Evolutionary conservation across 2,113 vertebrate genomes (phyloP).

Genomic region (Osmerus eperlanus): DNA sequence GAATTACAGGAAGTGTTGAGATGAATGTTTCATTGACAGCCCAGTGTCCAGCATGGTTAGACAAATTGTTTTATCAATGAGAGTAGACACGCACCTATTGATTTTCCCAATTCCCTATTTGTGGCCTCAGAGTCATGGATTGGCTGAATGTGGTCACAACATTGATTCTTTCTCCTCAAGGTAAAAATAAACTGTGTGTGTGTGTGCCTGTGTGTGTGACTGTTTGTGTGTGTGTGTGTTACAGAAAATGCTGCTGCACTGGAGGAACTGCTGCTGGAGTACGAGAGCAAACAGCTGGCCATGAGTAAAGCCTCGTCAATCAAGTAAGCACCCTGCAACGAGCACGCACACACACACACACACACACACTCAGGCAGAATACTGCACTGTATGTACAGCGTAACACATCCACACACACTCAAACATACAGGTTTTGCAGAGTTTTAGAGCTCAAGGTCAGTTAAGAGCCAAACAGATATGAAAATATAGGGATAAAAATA

Average conservation of each 20-base stretch:
- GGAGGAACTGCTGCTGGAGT: slow-evolving; percentile 91
- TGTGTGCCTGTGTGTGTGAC: neutral
- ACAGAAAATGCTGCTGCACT: slow-evolving; percentile 90
- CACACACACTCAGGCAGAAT: slow-evolving; percentile 10
- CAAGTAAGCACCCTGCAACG: slow-evolving; percentile 71
- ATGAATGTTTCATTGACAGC: too few species aligned
- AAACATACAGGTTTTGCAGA: slow-evolving; percentile 10
- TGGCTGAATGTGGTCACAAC: too few species aligned
- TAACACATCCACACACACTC: slow-evolving; percentile 2
- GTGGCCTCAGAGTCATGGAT: too few species aligned
- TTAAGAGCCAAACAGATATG: neutral
- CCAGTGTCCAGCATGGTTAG: neutral
- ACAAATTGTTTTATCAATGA: neutral
- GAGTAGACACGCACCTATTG: too few species aligned
- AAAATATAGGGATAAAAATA: neutral
- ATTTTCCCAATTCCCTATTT: too few species aligned
- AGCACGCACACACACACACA: slow-evolving; percentile 7
- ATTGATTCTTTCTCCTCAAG: too few species aligned
- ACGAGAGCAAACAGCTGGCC: slow-evolving; percentile 79
- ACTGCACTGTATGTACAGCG: neutral
- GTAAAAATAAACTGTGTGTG: neutral
- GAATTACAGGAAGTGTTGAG: too few species aligned
- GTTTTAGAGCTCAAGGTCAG: slow-evolving; percentile 11
- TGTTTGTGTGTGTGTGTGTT: slow-evolving; percentile 25
- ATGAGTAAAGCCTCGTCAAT: slow-evolving; percentile 68